Conservation (phyloP, 1,140 invertebrate genomes). For the Neotoxoptera formosana region DNA sequence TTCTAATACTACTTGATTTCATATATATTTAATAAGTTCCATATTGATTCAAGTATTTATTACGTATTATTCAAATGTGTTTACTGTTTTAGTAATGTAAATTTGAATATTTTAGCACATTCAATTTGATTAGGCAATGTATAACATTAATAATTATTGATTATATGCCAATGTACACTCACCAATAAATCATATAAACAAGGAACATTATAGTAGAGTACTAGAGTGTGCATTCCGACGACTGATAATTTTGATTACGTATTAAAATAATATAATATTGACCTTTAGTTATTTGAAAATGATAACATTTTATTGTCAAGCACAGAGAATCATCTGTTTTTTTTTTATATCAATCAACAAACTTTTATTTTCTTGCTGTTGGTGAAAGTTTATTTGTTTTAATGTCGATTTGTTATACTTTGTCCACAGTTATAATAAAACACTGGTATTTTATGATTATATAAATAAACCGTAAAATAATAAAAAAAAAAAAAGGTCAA, state of each 20-base stretch:
- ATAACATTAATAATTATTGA: slow-evolving; percentile 19
- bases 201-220: not conserved
- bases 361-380: not conserved
- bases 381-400: not conserved
- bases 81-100: not conserved
- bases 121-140: not conserved
- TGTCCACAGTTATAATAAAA: not conserved
- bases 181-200: slow-evolving; percentile 18
- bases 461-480: not conserved
- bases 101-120: slow-evolving; percentile 14
- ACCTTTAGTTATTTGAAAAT: not conserved
- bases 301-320: not conserved
- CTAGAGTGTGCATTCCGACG: not conserved
- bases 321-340: not conserved
- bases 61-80: not conserved
- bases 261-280: slow-evolving; percentile 15
- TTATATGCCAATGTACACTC: not conserved
- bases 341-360: not conserved
- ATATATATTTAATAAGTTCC: not conserved
- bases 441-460: not conserved
- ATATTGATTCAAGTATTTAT: not conserved
- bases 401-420: not conserved
- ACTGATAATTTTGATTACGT: slow-evolving; percentile 13
- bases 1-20: not conserved
- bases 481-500: not conserved